Evolutionary conservation across 2,797 vertebrate genomes (phyloP), one percentile per base, ranked within the genome.

Genomic region (Phalloptychus januarius): DNA sequence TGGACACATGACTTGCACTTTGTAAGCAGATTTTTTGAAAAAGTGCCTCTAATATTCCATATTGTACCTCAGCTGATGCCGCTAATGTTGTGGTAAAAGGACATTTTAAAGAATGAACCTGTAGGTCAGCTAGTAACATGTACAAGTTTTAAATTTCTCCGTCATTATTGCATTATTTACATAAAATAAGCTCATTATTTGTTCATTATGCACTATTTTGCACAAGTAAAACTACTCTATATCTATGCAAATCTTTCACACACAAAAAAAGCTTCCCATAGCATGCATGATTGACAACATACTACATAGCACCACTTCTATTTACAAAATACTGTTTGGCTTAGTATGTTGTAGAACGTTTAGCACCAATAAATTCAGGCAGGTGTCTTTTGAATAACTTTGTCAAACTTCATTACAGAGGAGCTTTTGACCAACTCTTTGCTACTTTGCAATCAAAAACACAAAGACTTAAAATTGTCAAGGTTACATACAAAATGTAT

Each of bases 51-150:
- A 58, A 78, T 88, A 76, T 71, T 25, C 69, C 6, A 18, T 45
- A n/a, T 31, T 45, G 7, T 40, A 82, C 71, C 71, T 78, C 54
- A 79, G 58, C 56, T 76, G 54, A 69, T 80, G 78, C 83, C 15
- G n/a, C 69, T 61, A 72, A 36, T 58, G 5, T 6, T 50, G 13
- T 45, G 10, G 52, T 44, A 8, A 71, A 73, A 65, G 2, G 71
- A 78, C 31, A 80, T 71, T 74, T 20, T 0, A 65, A 42, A 70
- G 20, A 16, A 25, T 56, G 28, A 82, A 48, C 16, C 36, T 11
- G 4, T 11, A 65, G 8, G 18, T 38, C 18, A 40, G 20, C 36
- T 40, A 5, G 20, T 67, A 10, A 6, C 65, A 67, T 25, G 20
- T 1, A 42, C 20, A 25, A 44, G 11, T 16, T 16, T 44, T 70